phyloP scores from a whole-genome alignment of 2,113 vertebrate genomes.

The Thomomys bottae region DNA sequence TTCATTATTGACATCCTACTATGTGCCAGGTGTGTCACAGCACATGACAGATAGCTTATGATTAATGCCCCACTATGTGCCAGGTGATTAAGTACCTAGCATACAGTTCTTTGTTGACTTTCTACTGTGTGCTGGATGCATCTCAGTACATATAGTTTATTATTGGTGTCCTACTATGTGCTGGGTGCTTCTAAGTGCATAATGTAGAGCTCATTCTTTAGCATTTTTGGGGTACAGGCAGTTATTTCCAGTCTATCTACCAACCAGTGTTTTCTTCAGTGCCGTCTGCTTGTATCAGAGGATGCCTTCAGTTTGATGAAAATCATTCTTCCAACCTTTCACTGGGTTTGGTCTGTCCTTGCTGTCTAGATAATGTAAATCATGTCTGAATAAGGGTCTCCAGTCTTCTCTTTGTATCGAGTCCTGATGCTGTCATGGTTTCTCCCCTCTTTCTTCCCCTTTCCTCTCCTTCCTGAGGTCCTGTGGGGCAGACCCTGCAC shows the following conservation, averaged over 20 bases:
- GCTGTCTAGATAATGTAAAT: not conserved
- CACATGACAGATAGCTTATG: not conserved
- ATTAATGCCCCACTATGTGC: not conserved
- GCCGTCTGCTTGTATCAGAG: too few species aligned
- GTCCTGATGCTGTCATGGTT: not conserved
- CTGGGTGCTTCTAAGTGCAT: not conserved
- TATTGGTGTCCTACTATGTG: not conserved
- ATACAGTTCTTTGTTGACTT: not conserved
- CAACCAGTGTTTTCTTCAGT: not conserved
- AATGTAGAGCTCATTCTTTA: not conserved
- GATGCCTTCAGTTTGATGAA: not conserved
- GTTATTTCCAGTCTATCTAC: not conserved
- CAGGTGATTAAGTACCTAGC: not conserved
- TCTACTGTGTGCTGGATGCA: not conserved
- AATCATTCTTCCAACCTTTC: not conserved
- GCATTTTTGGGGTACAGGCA: not conserved
- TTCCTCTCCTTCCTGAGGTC: not conserved
- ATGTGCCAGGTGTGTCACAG: not conserved
- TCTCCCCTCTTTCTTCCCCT: not conserved
- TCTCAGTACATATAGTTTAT: not conserved
- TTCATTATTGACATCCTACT: too few species aligned
- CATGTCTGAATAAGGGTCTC: not conserved
- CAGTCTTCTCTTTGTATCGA: not conserved
- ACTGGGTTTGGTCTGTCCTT: not conserved
- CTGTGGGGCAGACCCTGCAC: not conserved